These are phyloP conservation scores for Phrynocephalus forsythii DNA, from an alignment of 2,797 vertebrate species.

Conservation along the genomic window DNA sequence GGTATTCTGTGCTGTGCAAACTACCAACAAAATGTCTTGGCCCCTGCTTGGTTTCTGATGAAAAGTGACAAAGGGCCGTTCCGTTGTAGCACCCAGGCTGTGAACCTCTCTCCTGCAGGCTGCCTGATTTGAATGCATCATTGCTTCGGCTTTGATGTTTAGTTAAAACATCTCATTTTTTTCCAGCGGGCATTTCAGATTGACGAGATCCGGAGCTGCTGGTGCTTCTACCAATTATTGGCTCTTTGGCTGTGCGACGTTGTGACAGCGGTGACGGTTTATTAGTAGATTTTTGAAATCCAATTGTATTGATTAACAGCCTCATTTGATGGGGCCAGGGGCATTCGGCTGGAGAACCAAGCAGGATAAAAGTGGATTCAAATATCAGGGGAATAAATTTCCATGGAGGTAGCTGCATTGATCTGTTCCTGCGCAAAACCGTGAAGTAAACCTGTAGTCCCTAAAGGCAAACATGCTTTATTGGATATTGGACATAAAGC, in stretches of 20 bases:
- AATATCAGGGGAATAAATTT: too few relatives aligned
- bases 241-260: neutral
- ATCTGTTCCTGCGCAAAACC: too few relatives aligned
- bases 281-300: constrained; percentile 6
- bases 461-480: too few relatives aligned
- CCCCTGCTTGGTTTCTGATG: neutral
- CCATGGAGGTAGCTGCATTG: too few relatives aligned
- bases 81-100: neutral
- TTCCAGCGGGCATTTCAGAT: neutral
- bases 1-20: neutral
- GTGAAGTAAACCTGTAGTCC: too few relatives aligned
- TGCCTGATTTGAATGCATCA: neutral
- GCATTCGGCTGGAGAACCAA: neutral
- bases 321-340: too few relatives aligned
- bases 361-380: too few relatives aligned
- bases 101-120: neutral
- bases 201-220: neutral
- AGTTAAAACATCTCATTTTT: neutral
- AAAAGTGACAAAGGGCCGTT: neutral
- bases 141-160: neutral
- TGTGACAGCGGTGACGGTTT: neutral
- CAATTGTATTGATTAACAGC: neutral
- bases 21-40: neutral
- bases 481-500: too few relatives aligned
- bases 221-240: neutral